Evolutionary conservation across 2,888 invertebrate species (phyloP), one percentile per base, ranked within the genome.

Genomic region (Baronia brevicornis): DNA sequence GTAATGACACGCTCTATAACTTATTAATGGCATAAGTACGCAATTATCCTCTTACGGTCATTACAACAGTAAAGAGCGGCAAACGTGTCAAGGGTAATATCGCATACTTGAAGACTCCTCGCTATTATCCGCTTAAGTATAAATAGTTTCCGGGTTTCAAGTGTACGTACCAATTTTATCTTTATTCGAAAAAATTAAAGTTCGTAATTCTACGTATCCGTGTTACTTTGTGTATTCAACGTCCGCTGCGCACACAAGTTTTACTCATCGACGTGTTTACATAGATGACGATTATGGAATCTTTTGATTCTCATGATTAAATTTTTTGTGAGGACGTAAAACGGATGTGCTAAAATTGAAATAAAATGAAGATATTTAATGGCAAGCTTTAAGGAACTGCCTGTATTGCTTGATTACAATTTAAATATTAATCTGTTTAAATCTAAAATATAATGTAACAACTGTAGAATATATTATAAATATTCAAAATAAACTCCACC

Each of bases 21-120:
- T 56, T 61, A 69, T 61, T 59, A 59, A 68, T 64, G 56, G 57
- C 51, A 43, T 52, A 54, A 59, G 58, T 64, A 7, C 52, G 57
- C 51, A 57, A 66, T 67, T 68, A 66, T 51, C 58, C 54, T 44
- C 52, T 51, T 62, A 64, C 60, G 60, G 55, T 59, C 52, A 60
- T 56, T 53, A 48, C 54, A 50, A 57, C 58, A 56, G 52, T 11
- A 19, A 12, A 23, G 18, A 8, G 41, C 41, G 43, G 48, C 30
- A 64, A 60, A 53, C 57, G 47, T 75, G 74, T 73, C 77, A 78
- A 80, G 80, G 80, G 47, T 46, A 25, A 25, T 32, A 28, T 30
- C 46, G 43, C 25, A 44, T 48, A 40, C 50, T 45, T 46, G 44
- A 44, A 41, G 48, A 50, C 52, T 50, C 37, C 47, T 43, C 43